phyloP scores from a whole-genome alignment of 1,140 invertebrate genomes.

The Maniola jurtina region DNA sequence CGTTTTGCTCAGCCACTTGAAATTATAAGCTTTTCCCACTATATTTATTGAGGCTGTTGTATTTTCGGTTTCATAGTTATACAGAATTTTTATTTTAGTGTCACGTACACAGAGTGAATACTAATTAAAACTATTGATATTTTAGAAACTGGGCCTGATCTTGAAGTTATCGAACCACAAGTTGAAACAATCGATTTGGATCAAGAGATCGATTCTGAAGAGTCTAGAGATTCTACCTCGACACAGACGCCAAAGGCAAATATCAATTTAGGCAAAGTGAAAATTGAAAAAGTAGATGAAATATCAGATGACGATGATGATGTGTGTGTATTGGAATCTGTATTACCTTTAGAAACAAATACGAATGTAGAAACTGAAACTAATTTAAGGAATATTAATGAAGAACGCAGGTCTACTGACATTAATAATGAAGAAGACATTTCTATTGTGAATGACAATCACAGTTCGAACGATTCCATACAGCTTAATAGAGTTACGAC shows the following conservation, averaged over 20 bases:
- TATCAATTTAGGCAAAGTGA: conserved; percentile 11
- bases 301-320: conserved; percentile 20
- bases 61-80: neutral
- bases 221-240: conserved; percentile 6
- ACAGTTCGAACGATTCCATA: neutral
- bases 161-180: conserved; percentile 51
- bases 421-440: neutral
- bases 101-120: neutral
- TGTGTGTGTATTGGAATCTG: conserved; percentile 21
- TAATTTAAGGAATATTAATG: neutral
- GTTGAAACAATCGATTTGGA: conserved; percentile 62
- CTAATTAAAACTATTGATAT: neutral
- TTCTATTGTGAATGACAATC: neutral
- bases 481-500: neutral
- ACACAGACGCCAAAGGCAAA: neutral
- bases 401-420: neutral
- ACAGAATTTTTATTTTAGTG: neutral
- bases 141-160: conserved; percentile 48
- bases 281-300: conserved; percentile 23
- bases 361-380: conserved; percentile 6
- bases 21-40: too few relatives aligned
- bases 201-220: conserved; percentile 35
- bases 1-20: too few relatives aligned
- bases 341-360: conserved; percentile 18
- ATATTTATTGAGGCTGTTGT: too few relatives aligned